Evolutionary conservation across 2,797 vertebrate genomes (phyloP).

Genomic region (Microchirus variegatus): DNA sequence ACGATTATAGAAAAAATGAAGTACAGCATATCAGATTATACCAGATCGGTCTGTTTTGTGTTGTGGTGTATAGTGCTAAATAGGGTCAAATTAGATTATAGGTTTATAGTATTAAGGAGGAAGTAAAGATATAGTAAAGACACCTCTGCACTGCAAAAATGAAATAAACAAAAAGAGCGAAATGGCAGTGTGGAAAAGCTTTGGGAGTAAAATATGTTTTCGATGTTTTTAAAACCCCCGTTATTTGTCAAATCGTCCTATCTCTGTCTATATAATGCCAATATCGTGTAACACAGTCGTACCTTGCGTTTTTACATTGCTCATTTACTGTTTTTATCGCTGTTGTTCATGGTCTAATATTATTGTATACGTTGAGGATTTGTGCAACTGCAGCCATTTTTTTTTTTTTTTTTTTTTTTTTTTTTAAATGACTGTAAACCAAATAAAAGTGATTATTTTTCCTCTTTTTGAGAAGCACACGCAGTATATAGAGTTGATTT

Average conservation of each 20-base stretch:
- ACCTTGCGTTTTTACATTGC: conserved; percentile 66
- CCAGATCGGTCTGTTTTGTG: conserved; percentile 48
- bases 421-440: conserved; percentile 58
- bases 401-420: conserved; percentile 27
- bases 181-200: conserved; percentile 61
- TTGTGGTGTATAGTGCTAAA: conserved; percentile 65
- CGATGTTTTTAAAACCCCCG: conserved; percentile 44
- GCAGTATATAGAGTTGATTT: conserved; percentile 66
- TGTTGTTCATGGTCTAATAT: conserved; percentile 69
- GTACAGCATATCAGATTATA: conserved; percentile 15
- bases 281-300: conserved; percentile 62
- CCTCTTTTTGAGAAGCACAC: conserved; percentile 73
- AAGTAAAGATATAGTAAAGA: conserved; percentile 47
- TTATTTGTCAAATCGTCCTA: conserved; percentile 42
- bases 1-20: conserved; percentile 29
- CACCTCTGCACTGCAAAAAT: conserved; percentile 60
- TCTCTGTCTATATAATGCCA: conserved; percentile 57
- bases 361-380: conserved; percentile 51
- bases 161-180: conserved; percentile 11
- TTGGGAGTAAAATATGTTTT: conserved; percentile 16
- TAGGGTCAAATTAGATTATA: conserved; percentile 56
- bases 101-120: conserved; percentile 37
- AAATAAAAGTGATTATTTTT: conserved; percentile 66
- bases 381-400: conserved; percentile 48
- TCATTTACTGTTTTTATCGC: conserved; percentile 70